phyloP scores from a whole-genome alignment of 2,888 invertebrate genomes.

The Sinopyrophorus schimmeli region DNA sequence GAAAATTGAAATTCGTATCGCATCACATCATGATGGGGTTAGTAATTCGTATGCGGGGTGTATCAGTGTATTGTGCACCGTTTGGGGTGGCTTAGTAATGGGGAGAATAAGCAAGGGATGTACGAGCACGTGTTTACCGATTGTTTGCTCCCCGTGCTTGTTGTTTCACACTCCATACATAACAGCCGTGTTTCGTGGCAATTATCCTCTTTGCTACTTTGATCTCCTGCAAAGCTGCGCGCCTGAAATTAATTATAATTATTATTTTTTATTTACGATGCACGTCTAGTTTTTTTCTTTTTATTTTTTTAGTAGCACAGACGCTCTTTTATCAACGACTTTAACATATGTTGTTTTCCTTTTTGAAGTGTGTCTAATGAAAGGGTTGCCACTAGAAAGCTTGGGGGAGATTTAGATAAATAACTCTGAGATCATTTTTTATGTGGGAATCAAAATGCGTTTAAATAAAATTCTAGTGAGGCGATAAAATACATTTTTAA shows the following conservation, averaged over 20 bases:
- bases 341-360: no score
- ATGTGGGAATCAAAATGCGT: no score
- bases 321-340: no score
- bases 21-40: constrained; percentile 29
- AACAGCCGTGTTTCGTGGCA: constrained; percentile 27
- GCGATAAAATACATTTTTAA: no score
- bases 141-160: constrained; percentile 30
- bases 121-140: constrained; percentile 31
- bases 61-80: constrained; percentile 23
- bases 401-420: no score
- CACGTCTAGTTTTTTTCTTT: no score
- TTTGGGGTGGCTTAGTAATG: constrained; percentile 26
- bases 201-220: constrained; percentile 22
- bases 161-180: constrained; percentile 29
- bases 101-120: constrained; percentile 31
- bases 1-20: constrained; percentile 33
- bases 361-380: no score
- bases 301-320: no score
- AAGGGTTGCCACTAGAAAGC: no score
- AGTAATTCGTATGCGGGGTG: constrained; percentile 30
- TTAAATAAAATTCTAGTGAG: no score
- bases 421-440: no score
- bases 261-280: no score
- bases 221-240: constrained; percentile 21
- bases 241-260: constrained; percentile 1